Evolutionary conservation across 2,797 vertebrate genomes (phyloP), one percentile per base, ranked within the genome.

Genomic region (Syngnathus acus): DNA sequence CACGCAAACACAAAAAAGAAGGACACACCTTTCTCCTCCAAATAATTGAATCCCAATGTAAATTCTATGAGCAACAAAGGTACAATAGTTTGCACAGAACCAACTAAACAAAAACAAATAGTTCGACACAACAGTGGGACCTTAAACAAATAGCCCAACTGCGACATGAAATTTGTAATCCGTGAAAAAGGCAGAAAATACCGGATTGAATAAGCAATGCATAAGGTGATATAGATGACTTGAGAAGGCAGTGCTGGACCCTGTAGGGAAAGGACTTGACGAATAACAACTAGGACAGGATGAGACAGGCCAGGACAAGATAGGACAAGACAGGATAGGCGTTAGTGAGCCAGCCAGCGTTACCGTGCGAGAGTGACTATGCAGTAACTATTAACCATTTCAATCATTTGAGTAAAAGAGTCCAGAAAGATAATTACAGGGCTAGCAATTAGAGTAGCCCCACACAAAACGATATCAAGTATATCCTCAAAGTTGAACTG

Each of bases 151-250:
- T 32, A 32, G 32, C 4, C 32, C 32, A 32, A 32, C 32, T 32
- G 4, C 32, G 32, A 32, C 32, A 32, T 32, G 32, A 32, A 32
- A 32, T 32, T 32, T 11, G 55, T 14, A 57, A 57, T 38, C 55
- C 32, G 32, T 7, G 55, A 38, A 54, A 54, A 54, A 54, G 55
- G 32, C 14, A 37, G 55, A 57, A 57, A 57, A 17, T 38, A 5
- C 4, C 6, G 14, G 14, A 57, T 8, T 37, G 21, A 23, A 23
- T 26, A 54, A 9, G 21, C 21, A 54, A 23, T 13, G 11, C 26
- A 11, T 57, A 37, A 57, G 26, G 55, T 37, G 55, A 57, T 37
- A 57, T 57, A 37, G 32, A 57, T 57, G 55, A 57, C 55, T 17
- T 37, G 32, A 57, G 55, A 57, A 57, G 32, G 14, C 55, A 37